Percentiles rank a stretch among this genome's conserved stretches.
Conservation (phyloP, 2,888 invertebrate species). For the Endotricha flammealis region DNA sequence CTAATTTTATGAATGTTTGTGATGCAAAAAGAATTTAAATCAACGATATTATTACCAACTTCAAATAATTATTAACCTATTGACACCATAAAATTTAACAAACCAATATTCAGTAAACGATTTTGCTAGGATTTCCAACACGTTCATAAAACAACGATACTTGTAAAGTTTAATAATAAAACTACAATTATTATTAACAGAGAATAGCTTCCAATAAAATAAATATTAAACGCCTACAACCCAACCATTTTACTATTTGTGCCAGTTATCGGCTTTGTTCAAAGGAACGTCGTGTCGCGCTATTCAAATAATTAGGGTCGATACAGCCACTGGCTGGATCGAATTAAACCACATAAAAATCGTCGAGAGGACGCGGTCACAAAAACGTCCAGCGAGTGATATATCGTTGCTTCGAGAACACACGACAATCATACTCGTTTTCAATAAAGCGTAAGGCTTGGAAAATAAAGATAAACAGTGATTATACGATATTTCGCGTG, state of each 20-base stretch:
- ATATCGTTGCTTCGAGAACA: constrained; percentile 38
- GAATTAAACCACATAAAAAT: constrained; percentile 71
- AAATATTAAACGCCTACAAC: constrained; percentile 29
- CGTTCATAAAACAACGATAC: not conserved
- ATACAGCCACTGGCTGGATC: constrained; percentile 55
- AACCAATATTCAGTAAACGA: too few species aligned
- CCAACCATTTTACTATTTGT: constrained; percentile 30
- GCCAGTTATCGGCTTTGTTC: constrained; percentile 57
- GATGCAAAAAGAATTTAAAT: too few species aligned
- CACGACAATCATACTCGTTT: constrained; percentile 37
- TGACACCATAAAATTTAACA: too few species aligned
- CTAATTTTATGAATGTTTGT: too few species aligned
- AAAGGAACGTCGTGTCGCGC: constrained; percentile 62
- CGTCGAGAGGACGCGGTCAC: constrained; percentile 39
- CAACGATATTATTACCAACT: too few species aligned
- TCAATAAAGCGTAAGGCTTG: constrained; percentile 44
- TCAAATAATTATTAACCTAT: too few species aligned
- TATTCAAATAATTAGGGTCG: constrained; percentile 73
- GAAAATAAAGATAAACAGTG: constrained; percentile 25
- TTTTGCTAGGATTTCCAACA: not conserved
- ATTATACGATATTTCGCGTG: constrained; percentile 28
- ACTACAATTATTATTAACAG: constrained; percentile 14
- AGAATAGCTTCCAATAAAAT: constrained; percentile 23
- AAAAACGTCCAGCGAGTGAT: constrained; percentile 53
- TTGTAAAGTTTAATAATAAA: not conserved